Evolutionary conservation across 2,888 invertebrate species (phyloP), one percentile per base, ranked within the genome.

Genomic region (Drosophila longiperda): DNA sequence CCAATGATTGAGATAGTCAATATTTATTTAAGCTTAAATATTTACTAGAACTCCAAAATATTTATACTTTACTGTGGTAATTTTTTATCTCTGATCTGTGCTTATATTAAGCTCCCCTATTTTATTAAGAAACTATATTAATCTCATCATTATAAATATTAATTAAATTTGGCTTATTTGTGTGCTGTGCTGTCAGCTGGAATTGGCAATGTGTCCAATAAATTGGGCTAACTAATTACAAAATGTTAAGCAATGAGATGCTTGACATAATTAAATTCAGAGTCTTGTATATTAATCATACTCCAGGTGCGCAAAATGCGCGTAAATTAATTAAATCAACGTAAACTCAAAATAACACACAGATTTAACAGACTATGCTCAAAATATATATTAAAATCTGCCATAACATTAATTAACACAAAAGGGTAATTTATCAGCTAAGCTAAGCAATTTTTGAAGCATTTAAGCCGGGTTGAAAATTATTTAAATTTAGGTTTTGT

Each of bases 261-360:
- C 42, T 40, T 40, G 60, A 50, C 77, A 45, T 70, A 66, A 69
- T 77, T 69, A 78, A 75, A 66, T 36, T 69, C 54, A 62, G 63
- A 66, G 57, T 75, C 64, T 45, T 45, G 48, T 40, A 69, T 59
- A 89, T 85, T 85, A 89, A 89, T 89, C 87, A 85, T 83, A 82
- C 75, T 84, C 80, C 89, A 88, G 84, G 84, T 88, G 86, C 50
- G 23, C 23, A 66, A 65, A 77, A 38, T 61, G 68, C 52, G 74
- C 66, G 66, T 54, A 75, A 79, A 84, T 84, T 85, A 89, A 85
- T 85, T 83, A 85, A 85, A 82, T 67, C 73, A 77, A 71, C 82
- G 75, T 68, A 65, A 66, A 66, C 65, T 62, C 45, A 59, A 42
- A 58, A 34, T 33, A 60, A 74, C 59, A 69, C 52, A 59, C 70